Evolutionary conservation across 2,113 vertebrate species (phyloP).

Genomic region (Syngnathoides biaculeatus): DNA sequence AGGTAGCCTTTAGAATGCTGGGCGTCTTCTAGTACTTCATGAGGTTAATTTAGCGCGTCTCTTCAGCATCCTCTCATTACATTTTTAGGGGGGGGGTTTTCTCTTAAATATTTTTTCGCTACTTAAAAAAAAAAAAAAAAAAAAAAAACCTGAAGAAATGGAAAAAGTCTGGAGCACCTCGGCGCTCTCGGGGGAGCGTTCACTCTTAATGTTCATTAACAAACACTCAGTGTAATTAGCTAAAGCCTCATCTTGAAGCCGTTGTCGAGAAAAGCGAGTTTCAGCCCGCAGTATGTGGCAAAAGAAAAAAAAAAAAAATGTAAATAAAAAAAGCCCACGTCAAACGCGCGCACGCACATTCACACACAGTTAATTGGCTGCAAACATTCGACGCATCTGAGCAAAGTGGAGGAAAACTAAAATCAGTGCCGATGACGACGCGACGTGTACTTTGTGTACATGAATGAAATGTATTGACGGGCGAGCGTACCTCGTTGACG

Average conservation of each 20-base stretch:
- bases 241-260: conserved; percentile 18
- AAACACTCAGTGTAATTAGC: conserved; percentile 17
- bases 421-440: background rate
- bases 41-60: no score
- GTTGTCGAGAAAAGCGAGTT: background rate
- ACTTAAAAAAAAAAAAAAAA: background rate
- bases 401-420: background rate
- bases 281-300: background rate
- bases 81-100: no score
- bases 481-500: conserved; percentile 93
- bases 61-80: no score
- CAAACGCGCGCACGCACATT: background rate
- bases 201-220: conserved; percentile 23
- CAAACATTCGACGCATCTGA: background rate
- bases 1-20: no score
- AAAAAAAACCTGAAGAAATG: background rate
- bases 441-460: background rate
- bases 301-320: background rate
- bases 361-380: background rate
- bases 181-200: background rate
- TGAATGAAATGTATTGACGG: background rate
- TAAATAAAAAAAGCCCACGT: background rate
- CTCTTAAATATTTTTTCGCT: no score
- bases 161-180: background rate
- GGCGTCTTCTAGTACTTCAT: no score